A percentile compares a stretch with the other conserved stretches of the same genome.
Evolutionary conservation across 2,888 invertebrate genomes (phyloP).

Genomic region (Cheilosia vulpina): DNA sequence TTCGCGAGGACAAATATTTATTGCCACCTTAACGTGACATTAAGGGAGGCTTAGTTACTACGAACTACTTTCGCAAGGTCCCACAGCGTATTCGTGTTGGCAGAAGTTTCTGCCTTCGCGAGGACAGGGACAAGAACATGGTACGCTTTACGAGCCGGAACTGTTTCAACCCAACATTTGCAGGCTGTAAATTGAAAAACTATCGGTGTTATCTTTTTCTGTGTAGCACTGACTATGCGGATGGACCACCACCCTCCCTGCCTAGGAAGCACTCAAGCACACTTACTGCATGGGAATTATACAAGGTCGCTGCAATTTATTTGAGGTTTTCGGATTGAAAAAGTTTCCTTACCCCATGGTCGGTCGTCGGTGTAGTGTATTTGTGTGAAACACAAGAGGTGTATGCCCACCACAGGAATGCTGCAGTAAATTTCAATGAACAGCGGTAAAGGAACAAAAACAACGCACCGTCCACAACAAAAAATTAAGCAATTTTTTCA

Average conservation of each 20-base stretch:
- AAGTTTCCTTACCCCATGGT: conserved; percentile 62
- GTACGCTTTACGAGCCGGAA: conserved; percentile 54
- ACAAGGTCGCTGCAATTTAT: conserved; percentile 66
- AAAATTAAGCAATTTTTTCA: conserved; percentile 67
- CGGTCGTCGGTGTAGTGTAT: conserved; percentile 14
- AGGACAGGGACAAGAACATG: conserved; percentile 48
- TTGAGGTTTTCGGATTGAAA: conserved; percentile 73
- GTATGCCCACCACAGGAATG: conserved; percentile 52
- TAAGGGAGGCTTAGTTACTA: conserved; percentile 5
- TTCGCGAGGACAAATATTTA: conserved; percentile 46
- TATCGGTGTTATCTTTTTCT: conserved; percentile 17
- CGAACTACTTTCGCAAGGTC: conserved; percentile 23
- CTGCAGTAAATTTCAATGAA: conserved; percentile 72
- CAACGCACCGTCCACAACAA: conserved; percentile 58
- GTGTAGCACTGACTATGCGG: background rate
- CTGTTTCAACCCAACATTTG: conserved; percentile 55
- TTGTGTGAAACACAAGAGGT: conserved; percentile 48
- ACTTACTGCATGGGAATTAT: conserved; percentile 39
- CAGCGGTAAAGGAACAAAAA: conserved; percentile 43
- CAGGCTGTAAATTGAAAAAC: conserved; percentile 68
- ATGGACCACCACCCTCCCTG: background rate
- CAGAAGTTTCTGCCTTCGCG: conserved; percentile 32
- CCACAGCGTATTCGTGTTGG: conserved; percentile 8
- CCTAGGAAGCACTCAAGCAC: background rate
- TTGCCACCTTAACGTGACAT: conserved; percentile 40